phyloP scores from a whole-genome alignment of 2,797 vertebrate genomes.

The Acomys russatus region DNA sequence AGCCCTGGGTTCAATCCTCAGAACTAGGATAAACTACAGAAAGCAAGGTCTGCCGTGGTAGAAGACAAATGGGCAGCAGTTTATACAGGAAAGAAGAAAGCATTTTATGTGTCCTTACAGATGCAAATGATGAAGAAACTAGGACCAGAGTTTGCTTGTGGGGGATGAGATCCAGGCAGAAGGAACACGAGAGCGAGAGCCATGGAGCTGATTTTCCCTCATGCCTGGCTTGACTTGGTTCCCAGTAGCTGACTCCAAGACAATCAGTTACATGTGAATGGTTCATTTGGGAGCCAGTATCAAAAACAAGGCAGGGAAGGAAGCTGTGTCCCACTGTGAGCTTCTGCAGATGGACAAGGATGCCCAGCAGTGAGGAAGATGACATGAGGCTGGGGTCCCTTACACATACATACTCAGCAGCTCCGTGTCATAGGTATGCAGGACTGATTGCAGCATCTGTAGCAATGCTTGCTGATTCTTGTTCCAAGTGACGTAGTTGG shows the following conservation, averaged over 20 bases:
- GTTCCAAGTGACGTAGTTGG: not conserved
- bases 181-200: no score
- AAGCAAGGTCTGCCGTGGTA: not conserved
- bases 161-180: not conserved
- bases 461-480: not conserved
- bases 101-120: not conserved
- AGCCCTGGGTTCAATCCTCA: not conserved
- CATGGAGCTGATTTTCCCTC: not conserved
- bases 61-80: not conserved
- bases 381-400: not conserved
- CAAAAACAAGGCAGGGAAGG: not conserved
- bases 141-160: not conserved
- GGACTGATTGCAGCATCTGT: not conserved
- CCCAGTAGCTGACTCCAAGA: not conserved
- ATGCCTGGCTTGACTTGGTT: not conserved
- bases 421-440: no score
- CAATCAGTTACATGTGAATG: not conserved
- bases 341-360: not conserved
- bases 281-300: not conserved
- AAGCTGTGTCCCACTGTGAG: not conserved
- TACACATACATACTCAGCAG: not conserved
- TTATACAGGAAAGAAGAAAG: not conserved
- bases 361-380: no score
- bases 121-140: conserved; percentile 4
- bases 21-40: not conserved